Evolutionary conservation across 2,888 invertebrate species (phyloP), one percentile per base, ranked within the genome.

Genomic region (Papilio gigon): DNA sequence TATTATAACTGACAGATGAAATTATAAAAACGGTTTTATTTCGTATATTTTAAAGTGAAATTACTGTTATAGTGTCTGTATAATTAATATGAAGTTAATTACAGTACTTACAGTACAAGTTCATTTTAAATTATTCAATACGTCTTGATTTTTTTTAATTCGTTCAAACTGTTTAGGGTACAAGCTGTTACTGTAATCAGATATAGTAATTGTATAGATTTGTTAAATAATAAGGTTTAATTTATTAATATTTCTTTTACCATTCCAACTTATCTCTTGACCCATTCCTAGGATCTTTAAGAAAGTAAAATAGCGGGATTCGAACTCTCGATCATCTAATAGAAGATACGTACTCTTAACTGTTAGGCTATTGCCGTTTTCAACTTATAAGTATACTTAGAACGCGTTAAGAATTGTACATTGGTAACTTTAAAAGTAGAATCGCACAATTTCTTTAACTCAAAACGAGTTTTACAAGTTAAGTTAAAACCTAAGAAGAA

Each of bases 401-500:
- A 8, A 27, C 3, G 4, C 4, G 11, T 20, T 44, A 17, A 2
- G 9, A n/a, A 0, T 33, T 9, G 2, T 33, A 33, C 58, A 20
- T 33, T 58, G 4, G 12, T 20, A 58, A 33, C 58, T 58, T 33
- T 58, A 2, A 30, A 58, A 35, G 25, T 14, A 50, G 25, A 9
- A 44, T 20, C 20, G 20, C 22, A 44, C 12, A 50, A 5, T 50
- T 50, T 50, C 12, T 25, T 50, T 50, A 50, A 50, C 50, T 50
- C 27, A 27, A 11, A 50, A 50, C 4, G 14, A 50, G 25, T 50
- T 50, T 25, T 27, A 50, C 25, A 27, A 4, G 14, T 50, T 50
- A 22, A 20, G 47, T 20, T 59, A 33, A 22, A 37, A 33, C 8
- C 40, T 40, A 14, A 65, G 37, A 20, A 53, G 65, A 56, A 56